Base-by-base conservation (phyloP, 2,113 vertebrate species). In the Cyphotilapia sp. region DNA sequence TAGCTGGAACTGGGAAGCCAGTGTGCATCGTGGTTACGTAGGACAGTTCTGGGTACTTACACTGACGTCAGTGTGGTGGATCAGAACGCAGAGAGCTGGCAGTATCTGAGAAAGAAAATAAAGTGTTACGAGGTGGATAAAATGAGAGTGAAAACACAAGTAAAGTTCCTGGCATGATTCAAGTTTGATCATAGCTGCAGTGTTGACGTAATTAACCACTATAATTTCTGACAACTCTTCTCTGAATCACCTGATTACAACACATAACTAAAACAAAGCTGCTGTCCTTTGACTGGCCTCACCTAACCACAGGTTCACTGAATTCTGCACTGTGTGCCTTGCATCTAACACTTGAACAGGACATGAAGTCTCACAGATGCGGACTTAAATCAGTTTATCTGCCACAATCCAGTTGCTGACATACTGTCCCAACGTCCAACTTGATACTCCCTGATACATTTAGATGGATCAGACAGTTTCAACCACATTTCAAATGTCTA, bases 51-150 rank as follows among this genome's bases (percentile, higher is more conserved):
- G 16, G 29, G 2, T 96, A 99, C 98, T 99, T 92, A 99, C 99
- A 95, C 98, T 99, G 95, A 99, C 98, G 87, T 99, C 99, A 54
- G 98, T 99, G 96, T 99, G 98, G 94, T 99, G 98, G 94, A 99
- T 99, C 94, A 99, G 94, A 84, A 99, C 97, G 45, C 98, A 99
- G 87, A 99, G 98, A 6, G 99, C 99, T 24, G 98, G 99, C 88
- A 99, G 97, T 92, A 99, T 99, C 99, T 99, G 92, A 40, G 42
- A 54, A 66, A 66, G 54, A 3, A 84, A 81, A 88, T 2, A 86
- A 74, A 35, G 85, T 38, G 8, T 71, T 8, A 81, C 12, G 11
- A 84, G 3, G 2, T 80, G 47, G 40, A 82, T n/a, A 66, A 89
- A 71, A 80, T 4, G 13, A 81, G 2, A 17, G 45, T 10, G 8